Percentiles rank a stretch among this genome's conserved stretches.
These are phyloP conservation scores for Platycercus adscitus DNA, from an alignment of 2,113 vertebrate species.

Conservation along the genomic window DNA sequence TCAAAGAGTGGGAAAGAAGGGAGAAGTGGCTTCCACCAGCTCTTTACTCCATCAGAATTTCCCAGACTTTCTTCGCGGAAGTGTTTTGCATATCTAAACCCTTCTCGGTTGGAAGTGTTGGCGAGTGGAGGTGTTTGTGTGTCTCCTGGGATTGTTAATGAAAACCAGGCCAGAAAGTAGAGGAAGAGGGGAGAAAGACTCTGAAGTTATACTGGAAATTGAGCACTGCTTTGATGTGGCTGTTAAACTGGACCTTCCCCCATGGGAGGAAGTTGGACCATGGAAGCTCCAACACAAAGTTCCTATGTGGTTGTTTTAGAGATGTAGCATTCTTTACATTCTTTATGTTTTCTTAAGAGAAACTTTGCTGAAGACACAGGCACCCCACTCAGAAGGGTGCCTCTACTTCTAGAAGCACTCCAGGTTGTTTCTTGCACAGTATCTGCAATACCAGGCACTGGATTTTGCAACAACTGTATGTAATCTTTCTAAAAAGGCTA, in stretches of 20 bases:
- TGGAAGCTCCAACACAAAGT: background rate
- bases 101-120: background rate
- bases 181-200: background rate
- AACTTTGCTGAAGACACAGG: background rate
- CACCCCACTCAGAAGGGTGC: background rate
- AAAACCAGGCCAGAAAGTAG: background rate
- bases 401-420: background rate
- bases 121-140: background rate
- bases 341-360: background rate
- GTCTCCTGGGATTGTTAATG: background rate
- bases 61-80: background rate
- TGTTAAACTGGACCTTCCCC: background rate
- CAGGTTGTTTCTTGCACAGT: background rate
- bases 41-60: background rate
- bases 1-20: background rate
- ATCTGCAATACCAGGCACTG: background rate
- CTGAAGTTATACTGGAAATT: background rate
- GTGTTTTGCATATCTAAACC: background rate
- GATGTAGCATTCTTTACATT: fast-evolving
- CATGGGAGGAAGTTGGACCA: background rate
- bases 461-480: background rate
- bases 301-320: background rate
- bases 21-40: background rate
- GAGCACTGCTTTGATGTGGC: background rate
- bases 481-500: background rate